Percentiles rank a stretch among this genome's conserved stretches.
Conservation (phyloP, 2,113 vertebrate species). For the Gopherus evgoodei region DNA sequence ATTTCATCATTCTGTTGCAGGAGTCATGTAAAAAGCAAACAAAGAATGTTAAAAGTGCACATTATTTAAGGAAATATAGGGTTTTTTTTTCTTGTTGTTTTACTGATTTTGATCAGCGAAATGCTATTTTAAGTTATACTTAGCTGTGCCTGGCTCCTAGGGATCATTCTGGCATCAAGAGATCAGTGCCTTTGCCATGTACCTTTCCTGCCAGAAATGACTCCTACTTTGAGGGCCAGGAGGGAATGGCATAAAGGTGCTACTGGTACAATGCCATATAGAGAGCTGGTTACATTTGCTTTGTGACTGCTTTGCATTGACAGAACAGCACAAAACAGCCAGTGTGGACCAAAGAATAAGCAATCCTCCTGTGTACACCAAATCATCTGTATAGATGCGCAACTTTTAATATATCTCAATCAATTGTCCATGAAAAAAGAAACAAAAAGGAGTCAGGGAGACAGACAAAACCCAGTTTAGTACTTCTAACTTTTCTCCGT, state of each 20-base stretch:
- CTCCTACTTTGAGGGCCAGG: neutral
- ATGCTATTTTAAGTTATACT: neutral
- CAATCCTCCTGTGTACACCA: neutral
- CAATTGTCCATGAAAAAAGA: neutral
- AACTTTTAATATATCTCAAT: neutral
- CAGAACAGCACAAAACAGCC: neutral
- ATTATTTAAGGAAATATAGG: neutral
- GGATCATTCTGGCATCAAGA: neutral
- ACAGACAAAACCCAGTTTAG: neutral
- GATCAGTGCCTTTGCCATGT: neutral
- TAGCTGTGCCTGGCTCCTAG: neutral
- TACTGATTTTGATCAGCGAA: neutral
- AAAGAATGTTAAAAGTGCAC: neutral
- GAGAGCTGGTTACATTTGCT: neutral
- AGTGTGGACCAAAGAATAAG: neutral
- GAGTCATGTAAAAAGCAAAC: neutral
- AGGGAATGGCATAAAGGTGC: neutral
- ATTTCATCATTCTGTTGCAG: neutral
- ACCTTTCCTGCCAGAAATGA: neutral
- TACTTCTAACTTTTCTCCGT: neutral
- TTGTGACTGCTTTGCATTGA: neutral
- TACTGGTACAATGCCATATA: fast-evolving
- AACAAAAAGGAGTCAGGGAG: neutral
- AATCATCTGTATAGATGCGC: neutral
- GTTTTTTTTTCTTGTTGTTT: neutral